A percentile compares a stretch with the other conserved stretches of the same genome.
phyloP scores from a whole-genome alignment of 2,888 invertebrate species.

The Girardia tigrina region DNA sequence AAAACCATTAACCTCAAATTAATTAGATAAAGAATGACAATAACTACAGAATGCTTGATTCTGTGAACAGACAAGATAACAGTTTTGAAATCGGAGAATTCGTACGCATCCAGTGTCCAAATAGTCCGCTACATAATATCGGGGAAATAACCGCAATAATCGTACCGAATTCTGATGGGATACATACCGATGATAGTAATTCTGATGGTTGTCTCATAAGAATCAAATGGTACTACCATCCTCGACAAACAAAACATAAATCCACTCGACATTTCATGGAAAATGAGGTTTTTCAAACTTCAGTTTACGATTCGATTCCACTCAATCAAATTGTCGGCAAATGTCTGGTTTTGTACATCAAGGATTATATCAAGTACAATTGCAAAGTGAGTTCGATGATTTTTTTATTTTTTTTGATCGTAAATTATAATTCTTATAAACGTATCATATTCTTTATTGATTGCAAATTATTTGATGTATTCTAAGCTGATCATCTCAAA shows the following conservation, averaged over 20 bases:
- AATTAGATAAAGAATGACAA: neutral
- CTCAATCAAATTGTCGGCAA: conserved; percentile 70
- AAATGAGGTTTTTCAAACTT: conserved; percentile 86
- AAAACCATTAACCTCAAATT: too few species aligned
- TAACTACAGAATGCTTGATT: conserved; percentile 1
- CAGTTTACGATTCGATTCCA: conserved; percentile 68
- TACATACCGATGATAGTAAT: neutral
- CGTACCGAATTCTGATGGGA: neutral
- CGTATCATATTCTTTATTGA: too few species aligned
- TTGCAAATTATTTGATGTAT: too few species aligned
- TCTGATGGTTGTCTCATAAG: neutral
- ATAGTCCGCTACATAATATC: neutral
- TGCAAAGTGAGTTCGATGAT: conserved; percentile 61
- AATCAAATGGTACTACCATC: conserved; percentile 69
- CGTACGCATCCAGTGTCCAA: neutral
- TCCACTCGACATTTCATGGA: conserved; percentile 84
- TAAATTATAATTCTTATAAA: too few species aligned
- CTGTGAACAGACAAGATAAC: conserved; percentile 12
- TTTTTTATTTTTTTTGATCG: too few species aligned
- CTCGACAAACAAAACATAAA: conserved; percentile 86
- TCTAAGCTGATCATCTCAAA: too few species aligned
- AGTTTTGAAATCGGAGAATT: conserved; percentile 7
- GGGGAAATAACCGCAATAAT: neutral
- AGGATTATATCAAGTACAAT: conserved; percentile 75
- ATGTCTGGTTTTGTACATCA: conserved; percentile 81